Percentiles rank a stretch among this genome's conserved stretches.
These are phyloP conservation scores for Acridotheres tristis DNA, from an alignment of 2,797 vertebrate genomes.

Conservation along the genomic window DNA sequence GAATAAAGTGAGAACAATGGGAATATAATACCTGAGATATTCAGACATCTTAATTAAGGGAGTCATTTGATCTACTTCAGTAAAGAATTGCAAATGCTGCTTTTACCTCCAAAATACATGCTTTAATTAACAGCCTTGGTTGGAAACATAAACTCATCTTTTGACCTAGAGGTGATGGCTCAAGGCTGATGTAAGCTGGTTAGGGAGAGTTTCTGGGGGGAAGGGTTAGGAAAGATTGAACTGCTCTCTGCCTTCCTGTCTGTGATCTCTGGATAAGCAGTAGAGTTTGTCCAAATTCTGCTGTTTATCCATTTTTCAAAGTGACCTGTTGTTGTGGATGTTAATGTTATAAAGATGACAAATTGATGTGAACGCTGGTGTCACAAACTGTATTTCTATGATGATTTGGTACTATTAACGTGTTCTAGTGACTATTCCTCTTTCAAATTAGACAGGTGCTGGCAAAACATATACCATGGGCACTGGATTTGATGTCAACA, in stretches of 20 bases:
- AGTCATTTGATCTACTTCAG: not conserved
- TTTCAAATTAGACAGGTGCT: constrained; percentile 87
- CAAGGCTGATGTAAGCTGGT: not conserved
- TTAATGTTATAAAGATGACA: not conserved
- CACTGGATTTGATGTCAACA: constrained; percentile 93
- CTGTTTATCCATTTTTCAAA: not conserved
- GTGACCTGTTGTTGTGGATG: not conserved
- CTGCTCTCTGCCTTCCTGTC: not conserved
- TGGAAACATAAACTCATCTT: not conserved
- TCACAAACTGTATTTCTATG: not conserved
- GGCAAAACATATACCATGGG: constrained; percentile 99
- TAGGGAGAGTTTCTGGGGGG: not conserved
- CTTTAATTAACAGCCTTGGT: not conserved
- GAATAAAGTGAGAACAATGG: not conserved
- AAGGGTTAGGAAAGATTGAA: not conserved
- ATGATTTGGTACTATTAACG: not conserved
- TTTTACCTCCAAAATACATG: not conserved
- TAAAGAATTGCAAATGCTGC: constrained; percentile 13
- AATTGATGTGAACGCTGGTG: not conserved
- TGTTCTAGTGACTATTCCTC: not conserved
- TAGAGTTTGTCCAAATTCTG: not conserved
- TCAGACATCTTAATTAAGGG: not conserved
- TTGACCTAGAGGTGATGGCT: not conserved
- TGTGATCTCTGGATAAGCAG: not conserved
- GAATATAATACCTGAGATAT: not conserved